Percentiles rank a stretch among this genome's conserved stretches.
Conservation (phyloP, 2,888 invertebrate genomes). For the Drosophila austrosaltans region DNA sequence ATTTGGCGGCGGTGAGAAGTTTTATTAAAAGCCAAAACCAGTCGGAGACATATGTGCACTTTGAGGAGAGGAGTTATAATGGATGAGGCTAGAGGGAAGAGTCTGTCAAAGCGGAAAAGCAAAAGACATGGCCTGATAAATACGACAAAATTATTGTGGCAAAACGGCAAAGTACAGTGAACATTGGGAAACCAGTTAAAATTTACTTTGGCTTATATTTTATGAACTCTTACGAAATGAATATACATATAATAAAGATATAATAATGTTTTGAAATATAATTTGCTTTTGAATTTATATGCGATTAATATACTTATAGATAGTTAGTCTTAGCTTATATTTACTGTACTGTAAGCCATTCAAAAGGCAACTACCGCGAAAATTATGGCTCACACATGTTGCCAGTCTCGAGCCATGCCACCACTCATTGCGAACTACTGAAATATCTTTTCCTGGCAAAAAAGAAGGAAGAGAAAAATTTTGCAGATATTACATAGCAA, state of each 20-base stretch:
- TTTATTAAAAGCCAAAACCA: slow-evolving; percentile 72
- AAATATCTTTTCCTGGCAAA: slow-evolving; percentile 6
- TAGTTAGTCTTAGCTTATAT: slow-evolving; percentile 6
- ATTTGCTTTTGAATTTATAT: no score
- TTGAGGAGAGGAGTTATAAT: background rate
- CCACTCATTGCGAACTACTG: slow-evolving; percentile 38
- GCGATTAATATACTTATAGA: no score
- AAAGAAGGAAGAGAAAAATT: slow-evolving; percentile 6
- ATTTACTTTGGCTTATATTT: background rate
- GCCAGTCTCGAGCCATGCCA: slow-evolving; percentile 43
- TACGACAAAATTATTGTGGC: slow-evolving; percentile 59
- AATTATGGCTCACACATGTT: slow-evolving; percentile 65
- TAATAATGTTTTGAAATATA: no score
- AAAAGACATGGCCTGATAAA: slow-evolving; percentile 63
- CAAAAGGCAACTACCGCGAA: slow-evolving; percentile 51
- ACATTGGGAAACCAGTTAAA: background rate
- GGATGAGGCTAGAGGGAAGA: slow-evolving; percentile 20
- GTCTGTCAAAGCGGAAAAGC: slow-evolving; percentile 56
- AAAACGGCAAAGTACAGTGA: slow-evolving; percentile 46
- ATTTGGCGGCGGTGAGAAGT: slow-evolving; percentile 57
- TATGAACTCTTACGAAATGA: no score
- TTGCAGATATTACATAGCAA: slow-evolving; percentile 25
- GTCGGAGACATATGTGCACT: slow-evolving; percentile 53
- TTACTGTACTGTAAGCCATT: slow-evolving; percentile 43
- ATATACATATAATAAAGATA: no score